Percentiles rank a stretch among this genome's conserved stretches.
Evolutionary conservation across 2,113 vertebrate genomes (phyloP).

Genomic region (Hippocampus barbouri): DNA sequence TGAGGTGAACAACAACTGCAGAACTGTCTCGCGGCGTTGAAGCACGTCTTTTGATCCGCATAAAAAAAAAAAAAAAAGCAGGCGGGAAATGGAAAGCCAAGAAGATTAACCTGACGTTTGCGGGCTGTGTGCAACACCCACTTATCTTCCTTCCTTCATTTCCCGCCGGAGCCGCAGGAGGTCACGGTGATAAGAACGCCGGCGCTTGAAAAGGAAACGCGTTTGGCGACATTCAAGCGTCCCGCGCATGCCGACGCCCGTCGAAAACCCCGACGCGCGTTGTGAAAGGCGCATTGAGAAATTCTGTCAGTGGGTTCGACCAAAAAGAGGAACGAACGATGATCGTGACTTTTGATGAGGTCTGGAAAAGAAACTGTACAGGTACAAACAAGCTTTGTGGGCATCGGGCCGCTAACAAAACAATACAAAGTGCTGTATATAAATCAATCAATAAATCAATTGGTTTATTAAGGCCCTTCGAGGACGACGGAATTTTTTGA

Average conservation of each 20-base stretch:
- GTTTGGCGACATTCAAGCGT: slow-evolving; percentile 2
- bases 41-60: slow-evolving; percentile 4
- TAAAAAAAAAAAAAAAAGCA: neutral
- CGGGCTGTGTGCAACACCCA: neutral
- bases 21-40: slow-evolving; percentile 10
- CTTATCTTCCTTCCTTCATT: neutral
- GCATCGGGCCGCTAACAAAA: too few relatives aligned
- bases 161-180: slow-evolving; percentile 5
- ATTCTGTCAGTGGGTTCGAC: neutral
- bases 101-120: neutral
- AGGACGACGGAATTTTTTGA: neutral
- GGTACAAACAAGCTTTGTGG: too few relatives aligned
- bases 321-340: too few relatives aligned
- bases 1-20: slow-evolving; percentile 2
- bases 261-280: neutral
- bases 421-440: too few relatives aligned
- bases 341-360: neutral
- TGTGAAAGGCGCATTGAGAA: neutral
- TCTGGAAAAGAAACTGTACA: too few relatives aligned
- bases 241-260: neutral
- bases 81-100: neutral
- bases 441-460: too few relatives aligned
- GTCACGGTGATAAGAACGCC: neutral
- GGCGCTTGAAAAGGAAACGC: slow-evolving; percentile 7
- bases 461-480: too few relatives aligned